Percentiles rank a stretch among this genome's conserved stretches.
These are phyloP conservation scores for Setophaga kirtlandii DNA, from an alignment of 2,113 vertebrate species.

Conservation along the genomic window DNA sequence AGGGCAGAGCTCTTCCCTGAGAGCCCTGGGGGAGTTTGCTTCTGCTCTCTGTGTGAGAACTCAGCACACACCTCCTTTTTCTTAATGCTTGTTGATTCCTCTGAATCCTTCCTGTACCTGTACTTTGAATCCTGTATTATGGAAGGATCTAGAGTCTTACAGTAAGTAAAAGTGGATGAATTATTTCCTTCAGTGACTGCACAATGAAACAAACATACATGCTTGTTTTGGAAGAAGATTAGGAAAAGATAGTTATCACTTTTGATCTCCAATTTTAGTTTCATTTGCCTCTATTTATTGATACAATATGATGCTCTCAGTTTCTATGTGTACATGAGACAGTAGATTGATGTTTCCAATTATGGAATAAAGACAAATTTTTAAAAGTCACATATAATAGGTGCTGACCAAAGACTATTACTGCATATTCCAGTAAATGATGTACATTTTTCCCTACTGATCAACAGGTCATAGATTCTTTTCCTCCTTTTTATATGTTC, in stretches of 20 bases:
- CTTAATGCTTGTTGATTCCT: background rate
- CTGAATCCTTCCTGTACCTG: constrained; percentile 5
- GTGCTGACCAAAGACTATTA: background rate
- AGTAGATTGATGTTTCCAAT: background rate
- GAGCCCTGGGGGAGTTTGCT: background rate
- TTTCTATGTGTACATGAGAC: background rate
- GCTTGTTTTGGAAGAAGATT: background rate
- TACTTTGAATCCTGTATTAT: background rate
- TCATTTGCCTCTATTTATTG: background rate
- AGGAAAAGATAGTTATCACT: background rate
- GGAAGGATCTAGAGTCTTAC: background rate
- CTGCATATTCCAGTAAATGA: background rate
- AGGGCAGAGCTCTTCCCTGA: constrained; percentile 20
- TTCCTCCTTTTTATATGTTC: background rate
- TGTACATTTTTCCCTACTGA: background rate
- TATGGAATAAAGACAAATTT: background rate
- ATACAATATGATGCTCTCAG: background rate
- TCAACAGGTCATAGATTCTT: background rate
- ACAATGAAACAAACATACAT: background rate
- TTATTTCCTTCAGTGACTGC: background rate
- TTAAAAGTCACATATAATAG: background rate
- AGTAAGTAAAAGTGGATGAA: background rate
- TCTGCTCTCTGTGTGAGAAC: background rate
- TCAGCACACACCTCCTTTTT: background rate
- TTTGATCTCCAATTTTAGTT: background rate